Evolutionary conservation across 2,113 vertebrate species (phyloP).

Genomic region (Stictonetta naevosa): DNA sequence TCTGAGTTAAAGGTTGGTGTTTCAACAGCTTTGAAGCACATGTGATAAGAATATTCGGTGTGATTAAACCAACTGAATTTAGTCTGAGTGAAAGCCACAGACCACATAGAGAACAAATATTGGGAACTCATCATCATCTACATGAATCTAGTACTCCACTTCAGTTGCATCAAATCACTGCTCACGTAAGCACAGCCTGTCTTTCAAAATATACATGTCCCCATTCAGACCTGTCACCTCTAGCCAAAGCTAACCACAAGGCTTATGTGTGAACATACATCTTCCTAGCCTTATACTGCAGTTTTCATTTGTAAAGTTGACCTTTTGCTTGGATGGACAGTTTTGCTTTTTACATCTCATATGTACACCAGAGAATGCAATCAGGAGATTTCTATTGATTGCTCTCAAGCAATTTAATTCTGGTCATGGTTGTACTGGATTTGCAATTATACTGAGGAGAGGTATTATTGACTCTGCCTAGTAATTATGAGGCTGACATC

Average conservation of each 20-base stretch:
- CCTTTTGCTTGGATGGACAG: slow-evolving; percentile 78
- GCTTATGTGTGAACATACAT: slow-evolving; percentile 17
- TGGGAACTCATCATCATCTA: background rate
- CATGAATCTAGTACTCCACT: background rate
- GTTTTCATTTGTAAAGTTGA: slow-evolving; percentile 78
- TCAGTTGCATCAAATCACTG: background rate
- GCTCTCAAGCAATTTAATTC: slow-evolving; percentile 82
- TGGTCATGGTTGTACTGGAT: slow-evolving; percentile 83
- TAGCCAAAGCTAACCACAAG: slow-evolving; percentile 18
- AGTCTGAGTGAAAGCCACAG: background rate
- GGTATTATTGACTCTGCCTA: slow-evolving; percentile 80
- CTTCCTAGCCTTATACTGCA: slow-evolving; percentile 39
- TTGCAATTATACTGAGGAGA: slow-evolving; percentile 84
- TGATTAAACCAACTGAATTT: background rate
- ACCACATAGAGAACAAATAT: background rate
- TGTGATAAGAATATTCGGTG: background rate
- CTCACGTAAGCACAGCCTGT: background rate
- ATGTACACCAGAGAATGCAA: slow-evolving; percentile 73
- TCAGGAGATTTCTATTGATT: slow-evolving; percentile 83
- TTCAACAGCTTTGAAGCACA: accelerated
- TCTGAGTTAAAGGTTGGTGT: background rate
- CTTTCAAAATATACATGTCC: background rate
- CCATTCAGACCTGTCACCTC: background rate
- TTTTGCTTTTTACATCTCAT: slow-evolving; percentile 78
- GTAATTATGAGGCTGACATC: slow-evolving; percentile 80